These are phyloP conservation scores for Esox lucius DNA, from an alignment of 2,797 vertebrate genomes.

Conservation along the genomic window DNA sequence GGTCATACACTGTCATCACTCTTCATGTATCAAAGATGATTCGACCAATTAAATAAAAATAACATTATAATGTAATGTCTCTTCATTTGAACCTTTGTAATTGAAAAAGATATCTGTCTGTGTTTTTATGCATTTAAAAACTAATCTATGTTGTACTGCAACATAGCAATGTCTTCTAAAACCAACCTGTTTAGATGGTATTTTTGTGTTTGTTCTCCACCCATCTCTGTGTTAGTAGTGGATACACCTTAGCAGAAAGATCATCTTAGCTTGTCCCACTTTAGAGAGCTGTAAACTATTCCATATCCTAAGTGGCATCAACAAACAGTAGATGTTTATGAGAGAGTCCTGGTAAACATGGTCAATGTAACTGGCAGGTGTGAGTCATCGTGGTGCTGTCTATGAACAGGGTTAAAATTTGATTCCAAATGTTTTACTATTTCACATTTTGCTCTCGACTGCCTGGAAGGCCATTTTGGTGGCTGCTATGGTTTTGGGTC, in stretches of 20 bases:
- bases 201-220: neutral
- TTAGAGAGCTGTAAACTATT: neutral
- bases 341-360: constrained; percentile 19
- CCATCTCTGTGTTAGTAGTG: neutral
- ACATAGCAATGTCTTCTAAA: constrained; percentile 1
- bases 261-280: neutral
- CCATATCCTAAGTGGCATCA: constrained; percentile 9
- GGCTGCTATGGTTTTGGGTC: neutral
- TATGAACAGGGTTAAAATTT: neutral
- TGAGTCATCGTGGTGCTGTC: constrained; percentile 12
- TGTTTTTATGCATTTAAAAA: neutral
- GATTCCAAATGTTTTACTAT: neutral
- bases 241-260: constrained; percentile 12
- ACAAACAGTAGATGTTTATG: constrained; percentile 12
- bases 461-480: neutral
- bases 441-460: neutral
- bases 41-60: constrained; percentile 32
- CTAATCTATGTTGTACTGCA: neutral
- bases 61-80: constrained; percentile 5
- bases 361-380: neutral
- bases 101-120: neutral
- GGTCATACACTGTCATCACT: constrained; percentile 13
- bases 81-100: neutral
- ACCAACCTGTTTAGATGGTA: neutral
- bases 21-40: constrained; percentile 3